Evolutionary conservation across 2,113 vertebrate genomes (phyloP).

Genomic region (Gallinago jamesoni): DNA sequence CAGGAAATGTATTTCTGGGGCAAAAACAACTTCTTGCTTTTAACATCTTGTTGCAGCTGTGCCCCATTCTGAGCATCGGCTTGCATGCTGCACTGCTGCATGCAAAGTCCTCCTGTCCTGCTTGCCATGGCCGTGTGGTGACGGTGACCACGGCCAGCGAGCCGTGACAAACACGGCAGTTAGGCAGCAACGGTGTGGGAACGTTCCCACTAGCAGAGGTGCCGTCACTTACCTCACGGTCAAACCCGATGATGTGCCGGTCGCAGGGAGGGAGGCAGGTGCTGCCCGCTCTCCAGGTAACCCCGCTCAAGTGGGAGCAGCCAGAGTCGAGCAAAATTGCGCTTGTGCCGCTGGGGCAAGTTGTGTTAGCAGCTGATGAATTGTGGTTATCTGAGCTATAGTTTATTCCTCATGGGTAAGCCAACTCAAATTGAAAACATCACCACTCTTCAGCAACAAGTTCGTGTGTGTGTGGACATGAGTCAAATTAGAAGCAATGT

Average conservation of each 20-base stretch:
- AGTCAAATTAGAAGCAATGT: constrained; percentile 29
- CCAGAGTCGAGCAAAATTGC: not conserved
- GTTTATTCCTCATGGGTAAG: constrained; percentile 30
- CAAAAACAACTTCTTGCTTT: not conserved
- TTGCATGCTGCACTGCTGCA: accelerated
- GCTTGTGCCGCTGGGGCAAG: not conserved
- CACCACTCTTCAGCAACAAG: not conserved
- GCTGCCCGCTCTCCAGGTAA: not conserved
- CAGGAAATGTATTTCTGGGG: not conserved
- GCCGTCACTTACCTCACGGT: accelerated
- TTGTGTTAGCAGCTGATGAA: constrained; percentile 1
- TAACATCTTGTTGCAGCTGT: not conserved
- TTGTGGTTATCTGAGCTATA: constrained; percentile 56
- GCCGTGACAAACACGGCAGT: not conserved
- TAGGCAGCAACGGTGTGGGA: not conserved
- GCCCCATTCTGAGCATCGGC: not conserved
- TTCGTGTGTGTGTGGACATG: not conserved
- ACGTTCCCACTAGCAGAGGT: accelerated
- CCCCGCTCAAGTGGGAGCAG: not conserved
- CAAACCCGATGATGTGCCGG: accelerated
- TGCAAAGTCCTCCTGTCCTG: not conserved
- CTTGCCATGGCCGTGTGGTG: accelerated
- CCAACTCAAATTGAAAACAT: constrained; percentile 29
- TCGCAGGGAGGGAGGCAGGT: not conserved
- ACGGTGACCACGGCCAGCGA: not conserved